Evolutionary conservation across 2,888 invertebrate genomes (phyloP).

Genomic region (Eupithecia centaureata): DNA sequence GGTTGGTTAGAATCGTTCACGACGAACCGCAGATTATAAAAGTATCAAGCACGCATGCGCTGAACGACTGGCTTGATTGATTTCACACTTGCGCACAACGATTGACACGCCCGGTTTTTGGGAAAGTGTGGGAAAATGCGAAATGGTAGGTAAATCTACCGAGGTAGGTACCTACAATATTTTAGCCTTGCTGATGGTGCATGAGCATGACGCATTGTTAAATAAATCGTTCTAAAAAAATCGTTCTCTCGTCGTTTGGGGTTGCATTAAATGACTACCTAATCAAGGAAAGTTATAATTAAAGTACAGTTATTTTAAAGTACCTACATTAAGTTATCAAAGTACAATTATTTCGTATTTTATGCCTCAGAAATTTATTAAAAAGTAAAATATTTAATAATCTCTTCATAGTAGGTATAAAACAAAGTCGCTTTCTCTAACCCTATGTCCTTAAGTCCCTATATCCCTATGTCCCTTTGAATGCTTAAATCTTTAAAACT

Average conservation of each 20-base stretch:
- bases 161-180: background rate
- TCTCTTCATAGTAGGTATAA: too few relatives aligned
- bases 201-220: background rate
- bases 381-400: too few relatives aligned
- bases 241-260: too few relatives aligned
- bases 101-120: conserved; percentile 10
- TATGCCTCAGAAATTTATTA: accelerated
- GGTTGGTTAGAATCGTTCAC: background rate
- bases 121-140: background rate
- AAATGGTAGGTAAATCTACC: too few relatives aligned
- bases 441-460: too few relatives aligned
- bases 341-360: background rate
- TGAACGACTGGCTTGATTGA: conserved; percentile 7
- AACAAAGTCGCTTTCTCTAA: too few relatives aligned
- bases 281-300: background rate
- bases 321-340: too few relatives aligned
- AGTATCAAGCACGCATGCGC: conserved; percentile 19
- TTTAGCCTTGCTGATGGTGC: background rate
- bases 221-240: background rate
- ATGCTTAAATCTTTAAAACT: too few relatives aligned
- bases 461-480: too few relatives aligned
- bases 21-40: conserved; percentile 21
- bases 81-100: conserved; percentile 10
- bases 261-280: background rate
- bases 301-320: too few relatives aligned